Evolutionary conservation across 2,797 vertebrate genomes (phyloP).

Genomic region (Silurus lanzhouensis): DNA sequence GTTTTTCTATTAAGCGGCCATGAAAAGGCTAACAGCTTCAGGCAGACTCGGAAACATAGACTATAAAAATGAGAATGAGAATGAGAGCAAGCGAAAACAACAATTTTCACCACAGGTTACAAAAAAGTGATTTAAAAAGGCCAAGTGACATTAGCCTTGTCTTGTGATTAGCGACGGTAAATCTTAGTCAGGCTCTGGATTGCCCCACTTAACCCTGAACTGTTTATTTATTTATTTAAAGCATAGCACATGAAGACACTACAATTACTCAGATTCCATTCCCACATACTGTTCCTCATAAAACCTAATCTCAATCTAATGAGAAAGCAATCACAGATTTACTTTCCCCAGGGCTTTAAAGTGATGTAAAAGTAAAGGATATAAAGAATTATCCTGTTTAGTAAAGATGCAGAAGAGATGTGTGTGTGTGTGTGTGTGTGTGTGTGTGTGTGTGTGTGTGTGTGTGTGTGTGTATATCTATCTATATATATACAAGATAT

Average conservation of each 20-base stretch:
- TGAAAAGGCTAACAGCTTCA: not conserved
- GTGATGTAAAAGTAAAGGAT: not conserved
- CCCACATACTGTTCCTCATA: not conserved
- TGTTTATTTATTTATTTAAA: not conserved
- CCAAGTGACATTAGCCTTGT: not conserved
- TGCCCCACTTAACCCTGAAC: not conserved
- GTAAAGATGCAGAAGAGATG: not conserved
- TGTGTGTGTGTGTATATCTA: too few relatives aligned
- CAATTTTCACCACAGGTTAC: too few relatives aligned
- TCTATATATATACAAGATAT: too few relatives aligned
- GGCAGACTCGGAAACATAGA: not conserved
- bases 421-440: not conserved
- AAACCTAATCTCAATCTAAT: constrained; percentile 9
- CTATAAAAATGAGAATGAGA: not conserved
- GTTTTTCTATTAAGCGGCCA: not conserved
- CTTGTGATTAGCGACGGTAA: not conserved
- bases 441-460: too few relatives aligned
- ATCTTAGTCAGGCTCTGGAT: not conserved
- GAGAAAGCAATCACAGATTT: constrained; percentile 12
- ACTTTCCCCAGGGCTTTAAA: not conserved
- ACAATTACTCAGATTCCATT: not conserved
- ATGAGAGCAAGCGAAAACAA: not conserved
- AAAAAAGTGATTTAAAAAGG: not conserved
- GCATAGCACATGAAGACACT: not conserved
- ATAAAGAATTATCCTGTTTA: not conserved